Conservation (phyloP, 2,113 vertebrate genomes). For the Micronisus gabar region DNA sequence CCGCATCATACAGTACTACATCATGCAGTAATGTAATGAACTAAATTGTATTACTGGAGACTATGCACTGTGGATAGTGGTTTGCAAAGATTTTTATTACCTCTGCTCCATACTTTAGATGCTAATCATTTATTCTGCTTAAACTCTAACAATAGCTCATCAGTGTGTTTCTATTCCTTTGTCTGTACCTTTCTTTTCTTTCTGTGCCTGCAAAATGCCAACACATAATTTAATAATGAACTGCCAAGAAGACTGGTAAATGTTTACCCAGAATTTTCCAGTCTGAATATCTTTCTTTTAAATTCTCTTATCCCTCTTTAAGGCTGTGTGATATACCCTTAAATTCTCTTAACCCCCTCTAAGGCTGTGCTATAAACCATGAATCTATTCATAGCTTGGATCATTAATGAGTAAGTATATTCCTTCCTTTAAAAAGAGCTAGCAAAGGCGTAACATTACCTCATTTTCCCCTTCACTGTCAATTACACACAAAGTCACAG, state of each 20-base stretch:
- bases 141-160: neutral
- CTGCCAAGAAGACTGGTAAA: neutral
- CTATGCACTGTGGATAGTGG: neutral
- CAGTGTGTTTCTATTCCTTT: neutral
- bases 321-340: neutral
- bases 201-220: neutral
- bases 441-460: slow-evolving; percentile 11
- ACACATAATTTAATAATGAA: slow-evolving; percentile 14
- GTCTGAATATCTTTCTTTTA: neutral
- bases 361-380: neutral
- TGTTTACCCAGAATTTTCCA: slow-evolving; percentile 26
- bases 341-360: neutral
- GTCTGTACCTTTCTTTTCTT: neutral
- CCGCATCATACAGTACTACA: neutral
- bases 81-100: neutral
- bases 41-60: neutral
- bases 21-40: neutral
- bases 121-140: neutral
- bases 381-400: slow-evolving; percentile 30
- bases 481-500: slow-evolving; percentile 50
- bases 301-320: slow-evolving; percentile 1
- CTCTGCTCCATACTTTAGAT: neutral
- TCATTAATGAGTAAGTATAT: slow-evolving; percentile 50
- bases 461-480: slow-evolving; percentile 47
- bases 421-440: neutral